Conservation (phyloP, 2,113 vertebrate species). For the Polypterus senegalus region DNA sequence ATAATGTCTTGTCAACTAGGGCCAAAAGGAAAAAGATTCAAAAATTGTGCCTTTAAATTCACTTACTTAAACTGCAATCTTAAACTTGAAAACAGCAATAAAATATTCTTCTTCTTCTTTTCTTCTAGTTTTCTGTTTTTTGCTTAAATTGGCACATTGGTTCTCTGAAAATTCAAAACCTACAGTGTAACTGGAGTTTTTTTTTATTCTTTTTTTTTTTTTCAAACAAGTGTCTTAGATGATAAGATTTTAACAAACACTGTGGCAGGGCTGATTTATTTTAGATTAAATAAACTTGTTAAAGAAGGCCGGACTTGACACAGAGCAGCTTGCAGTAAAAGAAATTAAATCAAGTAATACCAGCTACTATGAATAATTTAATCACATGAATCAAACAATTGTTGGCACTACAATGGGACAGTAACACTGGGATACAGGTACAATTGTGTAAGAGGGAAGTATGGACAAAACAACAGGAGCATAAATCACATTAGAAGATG, state of each 20-base stretch:
- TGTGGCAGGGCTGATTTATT: background rate
- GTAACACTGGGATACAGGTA: background rate
- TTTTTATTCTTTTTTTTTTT: background rate
- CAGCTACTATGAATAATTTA: slow-evolving; percentile 12
- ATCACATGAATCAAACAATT: slow-evolving; percentile 10
- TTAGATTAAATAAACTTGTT: slow-evolving; percentile 10
- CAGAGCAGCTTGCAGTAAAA: slow-evolving; percentile 3
- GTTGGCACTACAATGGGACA: slow-evolving; percentile 5
- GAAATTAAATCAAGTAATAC: slow-evolving; percentile 11
- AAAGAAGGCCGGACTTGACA: slow-evolving; percentile 6
- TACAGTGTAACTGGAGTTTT: background rate
- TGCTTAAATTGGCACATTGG: no score
- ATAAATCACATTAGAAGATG: background rate
- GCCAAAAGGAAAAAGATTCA: no score
- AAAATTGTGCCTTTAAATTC: no score
- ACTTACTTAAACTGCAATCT: no score
- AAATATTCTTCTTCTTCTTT: no score
- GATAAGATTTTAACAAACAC: background rate
- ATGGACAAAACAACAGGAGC: slow-evolving; percentile 1
- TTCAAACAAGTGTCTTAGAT: background rate
- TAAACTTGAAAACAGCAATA: no score
- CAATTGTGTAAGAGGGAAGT: background rate
- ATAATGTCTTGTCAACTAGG: no score
- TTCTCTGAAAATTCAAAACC: background rate
- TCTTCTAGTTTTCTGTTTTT: no score